Evolutionary conservation across 35 echinoderm and acorn worm genomes (phyloP).

Genomic region (Chiridota heheva): DNA sequence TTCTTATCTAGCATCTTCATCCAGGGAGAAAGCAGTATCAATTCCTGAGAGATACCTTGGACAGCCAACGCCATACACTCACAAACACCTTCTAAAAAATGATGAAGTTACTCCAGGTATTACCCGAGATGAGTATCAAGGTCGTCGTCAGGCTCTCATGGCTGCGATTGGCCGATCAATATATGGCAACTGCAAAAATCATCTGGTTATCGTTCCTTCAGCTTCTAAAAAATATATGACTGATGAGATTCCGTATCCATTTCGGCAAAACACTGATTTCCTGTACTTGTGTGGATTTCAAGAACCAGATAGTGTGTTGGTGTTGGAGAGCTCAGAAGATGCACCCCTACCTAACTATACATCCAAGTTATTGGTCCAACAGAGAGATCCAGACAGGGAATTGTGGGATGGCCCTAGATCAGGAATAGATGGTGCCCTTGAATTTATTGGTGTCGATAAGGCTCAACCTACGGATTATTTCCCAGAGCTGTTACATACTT

Average conservation of each 20-base stretch:
- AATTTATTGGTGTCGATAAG: conserved; percentile 87
- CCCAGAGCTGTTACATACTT: conserved; percentile 57
- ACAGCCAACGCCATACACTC: conserved; percentile 90
- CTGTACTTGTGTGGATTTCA: conserved; percentile 95
- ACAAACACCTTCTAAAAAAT: conserved; percentile 72
- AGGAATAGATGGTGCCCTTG: conserved; percentile 77
- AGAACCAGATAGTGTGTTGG: conserved; percentile 83
- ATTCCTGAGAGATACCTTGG: conserved; percentile 68
- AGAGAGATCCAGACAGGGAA: conserved; percentile 86
- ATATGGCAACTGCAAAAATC: conserved; percentile 49
- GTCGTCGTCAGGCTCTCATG: conserved; percentile 64
- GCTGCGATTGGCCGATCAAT: conserved; percentile 65
- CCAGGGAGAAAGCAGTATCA: background rate
- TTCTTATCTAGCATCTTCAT: background rate
- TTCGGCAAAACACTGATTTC: conserved; percentile 90
- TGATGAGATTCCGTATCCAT: conserved; percentile 94
- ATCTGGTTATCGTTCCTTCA: conserved; percentile 74
- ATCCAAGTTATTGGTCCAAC: conserved; percentile 72
- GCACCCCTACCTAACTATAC: conserved; percentile 74
- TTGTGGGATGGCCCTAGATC: conserved; percentile 93
- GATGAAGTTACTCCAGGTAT: conserved; percentile 92
- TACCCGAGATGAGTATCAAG: conserved; percentile 44
- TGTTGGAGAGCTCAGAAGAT: conserved; percentile 75
- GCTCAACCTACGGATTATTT: conserved; percentile 62
- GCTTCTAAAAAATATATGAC: conserved; percentile 89